Percentiles rank a stretch among this genome's conserved stretches.
phyloP scores from a whole-genome alignment of 2,888 invertebrate genomes.

The Gnatocerus cornutus region DNA sequence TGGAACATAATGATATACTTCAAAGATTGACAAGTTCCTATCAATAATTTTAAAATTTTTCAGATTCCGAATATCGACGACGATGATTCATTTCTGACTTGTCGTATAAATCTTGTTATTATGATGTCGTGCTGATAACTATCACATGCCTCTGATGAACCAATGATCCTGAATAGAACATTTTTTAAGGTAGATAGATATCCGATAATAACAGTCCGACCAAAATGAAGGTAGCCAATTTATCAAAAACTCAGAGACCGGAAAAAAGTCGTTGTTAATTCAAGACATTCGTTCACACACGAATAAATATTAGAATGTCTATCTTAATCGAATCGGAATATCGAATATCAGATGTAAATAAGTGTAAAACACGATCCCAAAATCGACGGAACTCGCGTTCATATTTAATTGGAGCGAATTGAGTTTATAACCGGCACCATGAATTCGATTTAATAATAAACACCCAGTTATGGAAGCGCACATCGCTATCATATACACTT shows the following conservation, averaged over 20 bases:
- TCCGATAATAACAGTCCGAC: too few species aligned
- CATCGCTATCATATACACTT: constrained; percentile 22
- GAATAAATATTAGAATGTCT: constrained; percentile 38
- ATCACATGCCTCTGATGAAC: too few species aligned
- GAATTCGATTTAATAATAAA: constrained; percentile 42
- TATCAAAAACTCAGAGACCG: constrained; percentile 27
- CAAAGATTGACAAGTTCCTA: too few species aligned
- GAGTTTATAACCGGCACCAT: constrained; percentile 37
- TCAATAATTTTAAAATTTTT: too few species aligned
- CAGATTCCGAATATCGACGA: too few species aligned
- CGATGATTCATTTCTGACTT: too few species aligned
- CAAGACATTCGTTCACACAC: constrained; percentile 40
- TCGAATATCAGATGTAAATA: constrained; percentile 36
- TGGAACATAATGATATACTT: too few species aligned
- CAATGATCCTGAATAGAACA: too few species aligned
- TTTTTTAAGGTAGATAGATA: too few species aligned
- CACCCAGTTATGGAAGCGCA: constrained; percentile 31
- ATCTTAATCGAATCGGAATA: constrained; percentile 40
- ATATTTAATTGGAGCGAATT: constrained; percentile 41
- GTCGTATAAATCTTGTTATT: too few species aligned
- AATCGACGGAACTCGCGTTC: constrained; percentile 30
- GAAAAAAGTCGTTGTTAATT: constrained; percentile 43
- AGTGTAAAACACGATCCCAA: constrained; percentile 27
- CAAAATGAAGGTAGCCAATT: constrained; percentile 17
- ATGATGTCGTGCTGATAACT: too few species aligned